Conservation (phyloP, 2,797 vertebrate genomes). For the Pseudochaenichthys georgianus region DNA sequence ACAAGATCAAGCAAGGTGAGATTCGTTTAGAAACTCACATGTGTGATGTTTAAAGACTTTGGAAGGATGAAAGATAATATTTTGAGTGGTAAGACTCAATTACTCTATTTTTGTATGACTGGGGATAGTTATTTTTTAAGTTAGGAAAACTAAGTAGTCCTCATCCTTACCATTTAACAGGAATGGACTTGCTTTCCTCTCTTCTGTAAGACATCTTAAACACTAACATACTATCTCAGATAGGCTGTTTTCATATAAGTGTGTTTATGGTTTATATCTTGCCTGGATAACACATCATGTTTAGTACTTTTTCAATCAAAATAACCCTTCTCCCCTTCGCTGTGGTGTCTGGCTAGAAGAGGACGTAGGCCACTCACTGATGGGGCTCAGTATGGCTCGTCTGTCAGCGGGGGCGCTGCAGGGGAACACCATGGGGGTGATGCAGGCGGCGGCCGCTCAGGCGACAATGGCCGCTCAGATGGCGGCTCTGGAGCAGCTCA, state of each 20-base stretch:
- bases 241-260: not conserved
- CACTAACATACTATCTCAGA: not conserved
- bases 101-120: not conserved
- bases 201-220: not conserved
- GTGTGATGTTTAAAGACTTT: not conserved
- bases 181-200: not conserved
- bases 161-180: not conserved
- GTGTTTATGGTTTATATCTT: not conserved
- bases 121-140: not conserved
- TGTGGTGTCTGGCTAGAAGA: constrained; percentile 84
- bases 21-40: not conserved
- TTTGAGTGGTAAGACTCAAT: not conserved
- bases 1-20: constrained; percentile 97
- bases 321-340: constrained; percentile 12
- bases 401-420: constrained; percentile 84
- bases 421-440: constrained; percentile 88
- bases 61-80: not conserved
- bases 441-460: constrained; percentile 87
- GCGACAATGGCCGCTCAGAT: constrained; percentile 92
- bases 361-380: constrained; percentile 85
- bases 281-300: not conserved
- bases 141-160: not conserved
- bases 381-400: constrained; percentile 73
- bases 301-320: not conserved
- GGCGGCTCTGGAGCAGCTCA: constrained; percentile 93